phyloP scores from a whole-genome alignment of 2,113 vertebrate genomes.

The Oxyura jamaicensis region DNA sequence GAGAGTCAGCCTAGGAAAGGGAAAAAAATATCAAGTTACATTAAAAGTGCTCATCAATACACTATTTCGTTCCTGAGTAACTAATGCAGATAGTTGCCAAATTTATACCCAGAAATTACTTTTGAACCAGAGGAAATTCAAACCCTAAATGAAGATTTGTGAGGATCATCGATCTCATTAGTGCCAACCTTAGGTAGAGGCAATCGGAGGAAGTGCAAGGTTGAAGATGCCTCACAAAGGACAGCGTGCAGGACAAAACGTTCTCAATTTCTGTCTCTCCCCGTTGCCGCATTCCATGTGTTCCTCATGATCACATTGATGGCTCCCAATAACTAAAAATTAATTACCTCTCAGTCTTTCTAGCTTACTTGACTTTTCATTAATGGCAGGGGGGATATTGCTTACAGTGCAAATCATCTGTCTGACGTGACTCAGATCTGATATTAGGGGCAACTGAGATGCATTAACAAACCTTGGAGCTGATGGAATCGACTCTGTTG shows the following conservation, averaged over 20 bases:
- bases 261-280: too few species aligned
- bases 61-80: not conserved
- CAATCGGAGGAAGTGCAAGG: rapidly evolving
- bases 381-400: not conserved
- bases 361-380: not conserved
- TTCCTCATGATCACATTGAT: too few species aligned
- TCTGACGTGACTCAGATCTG: rapidly evolving
- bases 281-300: not conserved
- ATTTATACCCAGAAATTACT: not conserved
- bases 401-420: rapidly evolving
- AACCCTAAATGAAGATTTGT: not conserved
- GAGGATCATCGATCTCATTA: rapidly evolving
- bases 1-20: not conserved
- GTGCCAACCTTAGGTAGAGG: not conserved
- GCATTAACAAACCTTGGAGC: not conserved
- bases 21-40: not conserved
- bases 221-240: not conserved
- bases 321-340: not conserved
- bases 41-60: rapidly evolving
- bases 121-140: not conserved
- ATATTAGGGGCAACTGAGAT: rapidly evolving
- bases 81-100: not conserved
- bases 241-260: not conserved
- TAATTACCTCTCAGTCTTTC: not conserved
- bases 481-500: rapidly evolving